Evolutionary conservation across 1,140 invertebrate genomes (phyloP), one percentile per base, ranked within the genome.

Genomic region (Halyomorpha halys): DNA sequence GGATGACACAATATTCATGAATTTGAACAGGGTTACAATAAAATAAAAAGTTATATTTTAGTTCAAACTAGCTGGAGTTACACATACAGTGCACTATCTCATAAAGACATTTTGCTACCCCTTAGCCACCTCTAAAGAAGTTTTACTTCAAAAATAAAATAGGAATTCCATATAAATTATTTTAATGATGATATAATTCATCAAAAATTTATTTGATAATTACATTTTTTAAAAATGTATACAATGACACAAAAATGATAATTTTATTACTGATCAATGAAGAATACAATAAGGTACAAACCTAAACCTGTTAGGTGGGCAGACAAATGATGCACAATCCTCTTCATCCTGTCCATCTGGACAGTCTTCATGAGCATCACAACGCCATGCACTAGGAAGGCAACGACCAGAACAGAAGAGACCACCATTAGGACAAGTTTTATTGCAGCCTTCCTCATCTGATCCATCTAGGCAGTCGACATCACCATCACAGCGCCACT

Each of bases 361-460:
- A 70, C 85, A 87, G 68, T 87, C 85, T 51, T 78, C 72, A 65
- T 89, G 86, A 34, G 83, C 83, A 71, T 90, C 87, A 71, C 84
- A 86, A n/a, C 59, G 18, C 65, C 65, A 66, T 13, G 18, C 65
- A 70, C 82, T 84, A 16, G 72, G 72, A 64, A 78, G 78, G 25
- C 75, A 75, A 59, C 75, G 75, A 15, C 71, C 69, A 3, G 70
- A 70, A 70, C 77, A 45, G 27, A 49, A 51, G 21, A 34, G 16
- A 9, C 16, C 27, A 3, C 23, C 18, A 23, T 45, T 56, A 18
- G 34, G 45, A 44, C 62, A 63, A 11, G 66, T 64, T 19, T 67
- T 70, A 49, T 67, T 75, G 70, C 83, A 85, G 62, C 78, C 76
- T 14, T 71, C 65, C 69, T 84, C 82, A 72, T 84, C 83, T 3